These are phyloP conservation scores for Bellardia pandia DNA, from an alignment of 2,888 invertebrate genomes.

Conservation along the genomic window DNA sequence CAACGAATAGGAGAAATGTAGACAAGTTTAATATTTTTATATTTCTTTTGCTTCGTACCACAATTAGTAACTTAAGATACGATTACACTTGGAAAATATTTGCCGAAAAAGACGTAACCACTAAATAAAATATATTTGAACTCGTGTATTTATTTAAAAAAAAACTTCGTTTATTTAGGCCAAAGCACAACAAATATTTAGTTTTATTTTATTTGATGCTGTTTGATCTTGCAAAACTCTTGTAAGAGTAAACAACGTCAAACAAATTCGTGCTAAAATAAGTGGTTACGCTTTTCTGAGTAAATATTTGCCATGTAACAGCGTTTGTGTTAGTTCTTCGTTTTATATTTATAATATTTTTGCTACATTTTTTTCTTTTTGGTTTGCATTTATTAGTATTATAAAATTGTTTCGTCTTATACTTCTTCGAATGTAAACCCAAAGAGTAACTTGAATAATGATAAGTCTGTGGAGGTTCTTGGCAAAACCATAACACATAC, in stretches of 20 bases:
- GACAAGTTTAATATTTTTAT: slow-evolving; percentile 34
- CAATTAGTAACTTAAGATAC: slow-evolving; percentile 56
- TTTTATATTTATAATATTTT: slow-evolving; percentile 19
- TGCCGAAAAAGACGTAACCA: too few relatives aligned
- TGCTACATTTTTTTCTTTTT: not conserved
- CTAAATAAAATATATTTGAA: too few relatives aligned
- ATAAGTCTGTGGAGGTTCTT: slow-evolving; percentile 28
- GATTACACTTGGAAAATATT: too few relatives aligned
- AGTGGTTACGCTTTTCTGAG: too few relatives aligned
- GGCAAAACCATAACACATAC: slow-evolving; percentile 6
- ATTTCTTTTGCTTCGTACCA: slow-evolving; percentile 45
- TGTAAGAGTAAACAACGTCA: too few relatives aligned
- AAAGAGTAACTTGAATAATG: slow-evolving; percentile 34
- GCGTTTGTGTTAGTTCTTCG: slow-evolving; percentile 51
- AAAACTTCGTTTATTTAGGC: too few relatives aligned
- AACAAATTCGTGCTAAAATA: too few relatives aligned
- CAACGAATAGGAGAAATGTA: slow-evolving; percentile 38
- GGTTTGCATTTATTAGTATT: not conserved
- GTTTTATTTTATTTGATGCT: too few relatives aligned
- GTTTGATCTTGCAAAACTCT: too few relatives aligned
- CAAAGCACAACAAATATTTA: too few relatives aligned
- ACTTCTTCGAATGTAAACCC: slow-evolving; percentile 5
- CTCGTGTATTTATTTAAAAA: too few relatives aligned
- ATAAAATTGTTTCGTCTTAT: slow-evolving; percentile 39
- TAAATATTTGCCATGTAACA: slow-evolving; percentile 21